Percentiles rank a stretch among this genome's conserved stretches.
Evolutionary conservation across 2,797 vertebrate species (phyloP).

Genomic region (Vultur gryphus): DNA sequence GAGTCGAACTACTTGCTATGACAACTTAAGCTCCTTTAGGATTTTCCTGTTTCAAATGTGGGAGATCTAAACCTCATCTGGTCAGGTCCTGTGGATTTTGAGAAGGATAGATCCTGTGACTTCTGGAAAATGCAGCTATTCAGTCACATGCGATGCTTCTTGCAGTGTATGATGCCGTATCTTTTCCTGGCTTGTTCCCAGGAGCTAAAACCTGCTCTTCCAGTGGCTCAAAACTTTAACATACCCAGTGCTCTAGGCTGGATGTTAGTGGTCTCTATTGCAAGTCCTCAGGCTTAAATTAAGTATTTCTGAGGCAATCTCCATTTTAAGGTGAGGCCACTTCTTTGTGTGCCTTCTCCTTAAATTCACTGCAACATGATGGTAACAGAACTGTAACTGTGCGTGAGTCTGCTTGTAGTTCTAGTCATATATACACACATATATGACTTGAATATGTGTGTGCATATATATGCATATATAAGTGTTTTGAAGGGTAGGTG

Average conservation of each 20-base stretch:
- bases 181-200: neutral
- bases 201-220: neutral
- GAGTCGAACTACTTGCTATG: neutral
- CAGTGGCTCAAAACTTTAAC: neutral
- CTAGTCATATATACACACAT: neutral
- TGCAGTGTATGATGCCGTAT: accelerated
- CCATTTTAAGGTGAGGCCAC: neutral
- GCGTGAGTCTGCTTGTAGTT: neutral
- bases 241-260: neutral
- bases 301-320: neutral
- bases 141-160: neutral
- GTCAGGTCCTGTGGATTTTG: neutral
- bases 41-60: neutral
- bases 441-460: neutral
- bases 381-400: neutral
- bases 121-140: neutral
- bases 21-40: neutral
- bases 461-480: neutral
- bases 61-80: neutral
- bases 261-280: neutral
- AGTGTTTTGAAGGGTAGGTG: neutral
- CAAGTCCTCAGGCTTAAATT: neutral
- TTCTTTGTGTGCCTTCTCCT: neutral
- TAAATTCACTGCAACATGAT: neutral
- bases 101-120: neutral